Evolutionary conservation across 2,113 vertebrate species (phyloP), one percentile per base, ranked within the genome.

Genomic region (Lota lota): DNA sequence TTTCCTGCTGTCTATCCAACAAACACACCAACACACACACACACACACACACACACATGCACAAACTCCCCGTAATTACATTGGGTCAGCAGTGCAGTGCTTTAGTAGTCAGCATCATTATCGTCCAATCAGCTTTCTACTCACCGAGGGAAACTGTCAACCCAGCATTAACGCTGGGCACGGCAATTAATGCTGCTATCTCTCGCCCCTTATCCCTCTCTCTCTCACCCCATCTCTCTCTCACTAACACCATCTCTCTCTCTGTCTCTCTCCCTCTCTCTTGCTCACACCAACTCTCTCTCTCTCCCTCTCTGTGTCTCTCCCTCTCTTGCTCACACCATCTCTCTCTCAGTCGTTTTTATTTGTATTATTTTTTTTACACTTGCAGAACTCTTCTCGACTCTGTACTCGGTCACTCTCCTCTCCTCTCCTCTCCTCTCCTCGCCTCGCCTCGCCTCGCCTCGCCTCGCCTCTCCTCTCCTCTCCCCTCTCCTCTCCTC

Each of bases 21-120:
- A 57, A 65, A 66, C 72, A 17, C 65, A 36, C 68, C 28, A 19
- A 58, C 61, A 58, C 66, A 58, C 16, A 54, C 73, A 71, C 64
- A 64, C 65, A 73, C 20, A 16, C 40, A 50, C 66, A 56, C 61
- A 33, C 67, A 59, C 81, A 75, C 66, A 62, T 68, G 47, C 70
- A 73, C 65, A 69, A 73, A 75, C 73, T 40, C 61, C 62, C 65
- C 73, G 54, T 40, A 51, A 76, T 87, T 89, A 74, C 76, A 78
- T 82, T 83, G 81, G 83, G 82, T 89, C 83, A 86, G 83, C 84
- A 85, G 77, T 82, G 76, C 74, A 19, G 70, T 71, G 78, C 72
- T 87, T 84, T 72, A 78, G 76, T 79, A 80, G 85, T 88, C 82
- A 84, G 82, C 79, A 85, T 86, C 82, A 88, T 87, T 88, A 87